Evolutionary conservation across 2,113 vertebrate species (phyloP).

Genomic region (Lipophrys pholis): DNA sequence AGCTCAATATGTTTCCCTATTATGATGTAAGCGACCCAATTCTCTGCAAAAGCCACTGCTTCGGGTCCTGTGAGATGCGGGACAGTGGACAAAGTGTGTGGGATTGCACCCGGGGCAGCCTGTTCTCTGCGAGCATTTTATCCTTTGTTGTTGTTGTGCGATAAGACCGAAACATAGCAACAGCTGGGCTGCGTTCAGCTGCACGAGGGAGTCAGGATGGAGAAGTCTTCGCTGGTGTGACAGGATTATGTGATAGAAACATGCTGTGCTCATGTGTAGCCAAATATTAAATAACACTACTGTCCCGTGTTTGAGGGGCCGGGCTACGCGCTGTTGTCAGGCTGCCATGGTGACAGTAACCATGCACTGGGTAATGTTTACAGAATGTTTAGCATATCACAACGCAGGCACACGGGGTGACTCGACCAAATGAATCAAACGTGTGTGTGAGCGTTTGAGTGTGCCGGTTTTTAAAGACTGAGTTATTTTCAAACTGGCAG

Average conservation of each 20-base stretch:
- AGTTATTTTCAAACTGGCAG: conserved; percentile 44
- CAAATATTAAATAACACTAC: conserved; percentile 92
- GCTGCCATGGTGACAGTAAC: conserved; percentile 95
- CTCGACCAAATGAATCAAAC: conserved; percentile 59
- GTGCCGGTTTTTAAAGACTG: conserved; percentile 30
- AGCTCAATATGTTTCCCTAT: conserved; percentile 17
- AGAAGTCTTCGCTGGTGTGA: conserved; percentile 63
- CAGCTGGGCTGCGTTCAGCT: conserved; percentile 62
- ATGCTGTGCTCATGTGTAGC: conserved; percentile 71
- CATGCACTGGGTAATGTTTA: conserved; percentile 89
- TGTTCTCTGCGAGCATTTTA: conserved; percentile 48
- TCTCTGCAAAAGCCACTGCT: conserved; percentile 37
- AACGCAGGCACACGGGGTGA: conserved; percentile 76
- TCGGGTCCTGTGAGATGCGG: conserved; percentile 43
- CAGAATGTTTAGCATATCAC: conserved; percentile 89
- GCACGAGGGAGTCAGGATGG: conserved; percentile 31
- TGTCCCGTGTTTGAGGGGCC: conserved; percentile 87
- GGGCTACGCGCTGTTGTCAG: conserved; percentile 87
- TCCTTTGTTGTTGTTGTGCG: conserved; percentile 75
- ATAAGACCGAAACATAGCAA: conserved; percentile 80
- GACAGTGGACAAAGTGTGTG: conserved; percentile 48
- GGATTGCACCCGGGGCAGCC: conserved; percentile 40
- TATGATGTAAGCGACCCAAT: conserved; percentile 31
- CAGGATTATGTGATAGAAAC: conserved; percentile 75
- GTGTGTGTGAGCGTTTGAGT: conserved; percentile 40